Conservation (phyloP, 2,113 vertebrate genomes). For the Malaclemys terrapin region DNA sequence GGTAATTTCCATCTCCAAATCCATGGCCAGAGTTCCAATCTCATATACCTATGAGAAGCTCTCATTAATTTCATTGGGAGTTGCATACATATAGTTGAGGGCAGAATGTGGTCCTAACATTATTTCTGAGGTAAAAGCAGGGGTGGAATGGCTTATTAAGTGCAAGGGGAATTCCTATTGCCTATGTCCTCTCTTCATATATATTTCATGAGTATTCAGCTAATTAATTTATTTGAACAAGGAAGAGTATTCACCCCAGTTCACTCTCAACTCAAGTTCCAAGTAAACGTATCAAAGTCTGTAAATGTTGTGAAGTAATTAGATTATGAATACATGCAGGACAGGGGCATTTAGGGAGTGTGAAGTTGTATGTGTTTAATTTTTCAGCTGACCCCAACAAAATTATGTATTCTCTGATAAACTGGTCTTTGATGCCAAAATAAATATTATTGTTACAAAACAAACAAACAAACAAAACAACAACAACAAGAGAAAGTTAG, state of each 20-base stretch:
- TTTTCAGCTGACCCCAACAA: not conserved
- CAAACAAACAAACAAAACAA: no score
- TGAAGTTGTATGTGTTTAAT: constrained; percentile 34
- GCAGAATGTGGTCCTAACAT: not conserved
- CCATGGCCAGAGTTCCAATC: not conserved
- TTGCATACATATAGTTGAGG: not conserved
- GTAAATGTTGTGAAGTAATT: constrained; percentile 10
- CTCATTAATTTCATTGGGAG: not conserved
- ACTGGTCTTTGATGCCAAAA: not conserved
- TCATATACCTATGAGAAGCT: not conserved
- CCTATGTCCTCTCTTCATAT: not conserved
- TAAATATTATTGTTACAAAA: not conserved
- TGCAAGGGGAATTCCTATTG: not conserved
- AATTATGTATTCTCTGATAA: constrained; percentile 16
- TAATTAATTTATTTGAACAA: constrained; percentile 44
- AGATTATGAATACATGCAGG: constrained; percentile 11
- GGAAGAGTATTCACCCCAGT: constrained; percentile 22
- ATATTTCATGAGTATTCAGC: not conserved
- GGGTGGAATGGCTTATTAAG: not conserved
- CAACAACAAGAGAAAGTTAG: not conserved
- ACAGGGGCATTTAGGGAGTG: not conserved
- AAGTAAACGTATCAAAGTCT: constrained; percentile 34
- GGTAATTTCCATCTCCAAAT: not conserved
- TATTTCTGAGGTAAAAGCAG: not conserved
- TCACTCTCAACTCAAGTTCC: constrained; percentile 25